Evolutionary conservation across 1,140 invertebrate genomes (phyloP).

Genomic region (Anastatus disparis): DNA sequence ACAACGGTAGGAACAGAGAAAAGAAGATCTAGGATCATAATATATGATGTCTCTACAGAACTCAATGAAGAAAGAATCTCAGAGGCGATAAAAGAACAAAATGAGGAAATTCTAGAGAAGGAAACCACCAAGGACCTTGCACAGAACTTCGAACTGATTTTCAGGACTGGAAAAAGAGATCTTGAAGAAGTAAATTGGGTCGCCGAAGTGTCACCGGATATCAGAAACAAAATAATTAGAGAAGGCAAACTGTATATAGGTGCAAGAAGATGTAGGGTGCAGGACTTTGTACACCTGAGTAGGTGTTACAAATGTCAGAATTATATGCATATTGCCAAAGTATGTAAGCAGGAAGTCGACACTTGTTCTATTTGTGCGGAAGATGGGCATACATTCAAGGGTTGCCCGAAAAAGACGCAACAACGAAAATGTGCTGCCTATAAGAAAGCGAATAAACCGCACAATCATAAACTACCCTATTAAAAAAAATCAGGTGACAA

Average conservation of each 20-base stretch:
- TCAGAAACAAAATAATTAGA: neutral
- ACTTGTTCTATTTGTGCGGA: neutral
- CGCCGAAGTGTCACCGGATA: neutral
- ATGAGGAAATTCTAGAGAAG: neutral
- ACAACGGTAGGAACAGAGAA: neutral
- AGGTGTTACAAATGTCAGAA: neutral
- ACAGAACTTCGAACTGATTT: neutral
- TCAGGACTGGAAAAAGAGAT: neutral
- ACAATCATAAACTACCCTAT: too few relatives aligned
- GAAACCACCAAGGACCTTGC: neutral
- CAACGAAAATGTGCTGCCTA: neutral
- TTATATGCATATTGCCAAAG: neutral
- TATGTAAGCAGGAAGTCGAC: neutral
- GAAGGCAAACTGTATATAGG: too few relatives aligned
- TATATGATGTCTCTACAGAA: conserved; percentile 30
- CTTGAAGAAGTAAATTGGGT: neutral
- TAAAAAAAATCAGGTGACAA: too few relatives aligned
- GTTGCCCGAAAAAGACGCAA: neutral
- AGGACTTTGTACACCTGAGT: too few relatives aligned
- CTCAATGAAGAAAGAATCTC: neutral
- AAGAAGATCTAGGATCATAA: conserved; percentile 22
- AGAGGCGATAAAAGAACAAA: neutral
- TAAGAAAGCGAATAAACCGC: neutral
- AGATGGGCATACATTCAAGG: neutral
- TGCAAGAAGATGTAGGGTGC: neutral